Evolutionary conservation across 2,888 invertebrate species (phyloP).

Genomic region (Sipha maydis): DNA sequence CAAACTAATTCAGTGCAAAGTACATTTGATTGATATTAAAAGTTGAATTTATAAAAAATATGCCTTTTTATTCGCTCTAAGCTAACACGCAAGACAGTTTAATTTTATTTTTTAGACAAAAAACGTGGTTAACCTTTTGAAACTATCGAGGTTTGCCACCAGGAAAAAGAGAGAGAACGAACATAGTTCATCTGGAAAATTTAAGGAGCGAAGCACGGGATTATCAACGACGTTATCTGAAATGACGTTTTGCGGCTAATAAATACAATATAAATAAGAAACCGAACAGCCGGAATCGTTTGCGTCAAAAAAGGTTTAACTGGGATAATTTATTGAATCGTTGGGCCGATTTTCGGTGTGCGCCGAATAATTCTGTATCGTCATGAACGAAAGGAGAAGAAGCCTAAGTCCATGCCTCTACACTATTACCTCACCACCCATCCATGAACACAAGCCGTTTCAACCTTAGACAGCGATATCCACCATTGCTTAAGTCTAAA

Average conservation of each 20-base stretch:
- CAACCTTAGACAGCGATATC: slow-evolving; percentile 28
- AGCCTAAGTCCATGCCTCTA: slow-evolving; percentile 40
- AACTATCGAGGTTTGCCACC: slow-evolving; percentile 16
- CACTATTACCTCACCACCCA: slow-evolving; percentile 5
- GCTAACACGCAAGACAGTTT: slow-evolving; percentile 4
- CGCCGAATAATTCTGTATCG: slow-evolving; percentile 57
- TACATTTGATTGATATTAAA: slow-evolving; percentile 11
- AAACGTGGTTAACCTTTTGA: slow-evolving; percentile 35
- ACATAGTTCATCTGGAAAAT: slow-evolving; percentile 58
- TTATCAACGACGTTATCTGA: slow-evolving; percentile 61
- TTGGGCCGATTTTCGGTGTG: slow-evolving; percentile 53
- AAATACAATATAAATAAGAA: slow-evolving; percentile 62
- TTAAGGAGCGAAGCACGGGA: slow-evolving; percentile 37
- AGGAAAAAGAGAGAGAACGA: slow-evolving; percentile 2
- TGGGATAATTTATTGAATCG: slow-evolving; percentile 59
- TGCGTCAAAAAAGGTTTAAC: slow-evolving; percentile 62
- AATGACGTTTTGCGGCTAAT: slow-evolving; percentile 62
- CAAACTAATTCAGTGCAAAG: background rate
- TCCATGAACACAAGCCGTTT: background rate
- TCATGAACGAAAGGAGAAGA: slow-evolving; percentile 42
- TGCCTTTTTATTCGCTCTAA: slow-evolving; percentile 10
- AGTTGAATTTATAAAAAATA: background rate
- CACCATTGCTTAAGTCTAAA: slow-evolving; percentile 2
- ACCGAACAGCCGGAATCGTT: slow-evolving; percentile 62
- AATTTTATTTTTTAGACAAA: slow-evolving; percentile 41